Percentiles rank a stretch among this genome's conserved stretches.
Evolutionary conservation across 2,888 invertebrate species (phyloP).

Genomic region (Habrosyne pyritoides): DNA sequence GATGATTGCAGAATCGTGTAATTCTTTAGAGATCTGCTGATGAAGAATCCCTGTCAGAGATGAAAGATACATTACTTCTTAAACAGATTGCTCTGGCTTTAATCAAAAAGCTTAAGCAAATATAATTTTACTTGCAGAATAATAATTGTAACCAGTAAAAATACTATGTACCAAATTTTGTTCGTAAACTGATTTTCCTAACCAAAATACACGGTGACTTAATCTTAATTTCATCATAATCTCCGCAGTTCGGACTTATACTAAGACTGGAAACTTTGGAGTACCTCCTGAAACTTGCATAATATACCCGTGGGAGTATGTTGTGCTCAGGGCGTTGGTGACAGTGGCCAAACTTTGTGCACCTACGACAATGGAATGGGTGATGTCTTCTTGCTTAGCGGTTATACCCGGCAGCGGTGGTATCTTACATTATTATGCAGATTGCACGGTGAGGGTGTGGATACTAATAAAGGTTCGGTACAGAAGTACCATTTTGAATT

Average conservation of each 20-base stretch:
- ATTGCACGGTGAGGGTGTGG: background rate
- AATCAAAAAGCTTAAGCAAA: too few relatives aligned
- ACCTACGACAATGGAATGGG: slow-evolving; percentile 4
- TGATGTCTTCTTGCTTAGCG: background rate
- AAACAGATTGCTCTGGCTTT: too few relatives aligned
- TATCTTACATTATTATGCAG: background rate
- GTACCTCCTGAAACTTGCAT: slow-evolving; percentile 31
- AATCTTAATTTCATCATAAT: slow-evolving; percentile 25
- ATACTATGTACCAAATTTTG: background rate
- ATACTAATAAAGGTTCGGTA: too few relatives aligned
- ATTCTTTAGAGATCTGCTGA: too few relatives aligned
- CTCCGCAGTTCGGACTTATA: slow-evolving; percentile 12
- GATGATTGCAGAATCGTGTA: too few relatives aligned
- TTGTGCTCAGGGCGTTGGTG: slow-evolving; percentile 28
- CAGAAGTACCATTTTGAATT: too few relatives aligned
- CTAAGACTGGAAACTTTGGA: slow-evolving; percentile 24
- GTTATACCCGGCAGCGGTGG: background rate
- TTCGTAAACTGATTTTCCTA: background rate
- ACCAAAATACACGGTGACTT: slow-evolving; percentile 10
- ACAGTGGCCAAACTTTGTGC: slow-evolving; percentile 27
- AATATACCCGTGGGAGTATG: slow-evolving; percentile 32
- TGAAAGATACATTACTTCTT: too few relatives aligned
- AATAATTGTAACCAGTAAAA: too few relatives aligned
- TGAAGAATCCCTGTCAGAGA: too few relatives aligned
- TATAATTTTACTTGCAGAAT: too few relatives aligned